Evolutionary conservation across 2,113 vertebrate genomes (phyloP), one percentile per base, ranked within the genome.

Genomic region (western clawed frog (Xenopus tropicalis)): DNA sequence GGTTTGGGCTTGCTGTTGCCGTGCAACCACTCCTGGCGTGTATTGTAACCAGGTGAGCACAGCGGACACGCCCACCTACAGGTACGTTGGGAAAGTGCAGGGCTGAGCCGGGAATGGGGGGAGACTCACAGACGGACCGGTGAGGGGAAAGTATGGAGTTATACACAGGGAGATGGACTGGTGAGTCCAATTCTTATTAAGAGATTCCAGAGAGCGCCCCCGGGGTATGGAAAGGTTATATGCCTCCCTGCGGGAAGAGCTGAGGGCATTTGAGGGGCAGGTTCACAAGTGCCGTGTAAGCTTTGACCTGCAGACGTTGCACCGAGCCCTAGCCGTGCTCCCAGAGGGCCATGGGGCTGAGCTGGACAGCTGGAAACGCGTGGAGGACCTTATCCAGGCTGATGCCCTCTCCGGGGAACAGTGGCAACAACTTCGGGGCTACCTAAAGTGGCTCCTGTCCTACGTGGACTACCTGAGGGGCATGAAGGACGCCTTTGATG

Each of bases 341-440:
- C 68, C 74, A 0, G 0, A 0, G 61, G 73, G 73, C 17, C 42
- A 37, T 17, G 79, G 12, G 0, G 78, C 72, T 43, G 37, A 66
- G 42, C 66, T 85, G 63, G 77, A 85, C 59, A 81, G 81, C 66
- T 79, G 84, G 54, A 66, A 83, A 70, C 70, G 81, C 16, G 67
- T 86, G 29, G 58, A 81, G 69, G 52, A 17, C 0, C 71, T 84
- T 0, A 9, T 54, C 5, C 61, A 71, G 1, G 46, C 52, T 23
- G 23, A n/a, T 12, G n/a, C 43, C 12, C 70, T 43, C 52, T 52
- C 61, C 14, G 42, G 63, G 42, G 51, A 74, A 2, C 66, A 37
- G 4, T 11, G 44, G 16, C 59, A 14, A n/a, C 29, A 78, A 0
- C 0, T 81, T 61, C 17, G 72, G 14, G 43, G 21, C 19, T 87